Conservation (phyloP, 2,113 vertebrate genomes). For the Natator depressus region DNA sequence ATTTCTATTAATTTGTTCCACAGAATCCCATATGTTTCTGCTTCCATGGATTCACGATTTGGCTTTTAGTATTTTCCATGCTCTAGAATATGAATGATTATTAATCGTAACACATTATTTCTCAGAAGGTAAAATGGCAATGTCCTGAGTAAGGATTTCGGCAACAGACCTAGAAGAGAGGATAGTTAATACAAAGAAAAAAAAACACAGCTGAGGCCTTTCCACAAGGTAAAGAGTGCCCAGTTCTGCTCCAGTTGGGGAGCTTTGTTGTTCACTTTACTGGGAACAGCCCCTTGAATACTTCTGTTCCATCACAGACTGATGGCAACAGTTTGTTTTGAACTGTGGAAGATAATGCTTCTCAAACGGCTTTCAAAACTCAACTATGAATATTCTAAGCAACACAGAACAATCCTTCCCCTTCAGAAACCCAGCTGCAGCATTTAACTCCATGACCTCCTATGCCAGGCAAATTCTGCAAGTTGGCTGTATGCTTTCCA, state of each 20-base stretch:
- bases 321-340: not conserved
- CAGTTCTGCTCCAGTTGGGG: not conserved
- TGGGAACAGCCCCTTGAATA: not conserved
- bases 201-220: not conserved
- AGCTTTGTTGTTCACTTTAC: not conserved
- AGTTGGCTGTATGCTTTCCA: fast-evolving
- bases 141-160: not conserved
- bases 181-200: not conserved
- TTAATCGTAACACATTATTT: not conserved
- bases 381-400: not conserved
- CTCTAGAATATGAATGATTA: not conserved
- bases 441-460: not conserved
- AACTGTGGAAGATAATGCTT: not conserved
- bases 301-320: not conserved
- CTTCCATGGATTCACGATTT: not conserved
- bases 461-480: not conserved
- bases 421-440: not conserved
- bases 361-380: not conserved
- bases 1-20: not conserved
- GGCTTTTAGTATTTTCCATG: not conserved
- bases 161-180: not conserved
- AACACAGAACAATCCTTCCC: not conserved
- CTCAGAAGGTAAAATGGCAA: not conserved
- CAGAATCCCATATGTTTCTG: not conserved
- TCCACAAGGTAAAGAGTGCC: not conserved